phyloP scores from a whole-genome alignment of 2,888 invertebrate genomes.

The Rhamphomyia laevipes region DNA sequence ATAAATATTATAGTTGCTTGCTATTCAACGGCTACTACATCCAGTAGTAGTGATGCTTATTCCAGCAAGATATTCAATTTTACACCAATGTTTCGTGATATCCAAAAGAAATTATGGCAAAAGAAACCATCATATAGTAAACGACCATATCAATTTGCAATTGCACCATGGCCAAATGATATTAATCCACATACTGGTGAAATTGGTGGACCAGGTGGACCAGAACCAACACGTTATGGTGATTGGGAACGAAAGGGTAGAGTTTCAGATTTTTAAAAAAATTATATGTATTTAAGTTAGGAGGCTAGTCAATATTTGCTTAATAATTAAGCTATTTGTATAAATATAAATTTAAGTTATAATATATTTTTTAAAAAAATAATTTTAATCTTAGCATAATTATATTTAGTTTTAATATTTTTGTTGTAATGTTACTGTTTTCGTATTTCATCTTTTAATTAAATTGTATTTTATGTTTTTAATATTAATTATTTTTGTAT shows the following conservation, averaged over 20 bases:
- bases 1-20: too few species aligned
- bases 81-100: too few species aligned
- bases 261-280: conserved; percentile 77
- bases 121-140: too few species aligned
- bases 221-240: conserved; percentile 97
- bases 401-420: too few species aligned
- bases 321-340: neutral
- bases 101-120: too few species aligned
- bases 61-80: too few species aligned
- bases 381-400: conserved; percentile 2
- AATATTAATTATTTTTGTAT: too few species aligned
- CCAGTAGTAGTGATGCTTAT: too few species aligned
- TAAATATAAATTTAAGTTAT: conserved; percentile 1
- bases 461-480: too few species aligned
- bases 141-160: neutral
- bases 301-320: conserved; percentile 5
- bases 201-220: conserved; percentile 88
- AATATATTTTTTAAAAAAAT: conserved; percentile 4
- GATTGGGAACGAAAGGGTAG: conserved; percentile 99
- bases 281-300: neutral
- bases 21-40: too few species aligned
- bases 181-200: conserved; percentile 90
- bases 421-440: too few species aligned
- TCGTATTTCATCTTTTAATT: too few species aligned
- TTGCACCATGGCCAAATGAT: conserved; percentile 59